Evolutionary conservation across 2,113 vertebrate species (phyloP), one percentile per base, ranked within the genome.

Genomic region (Brienomyrus brachyistius): DNA sequence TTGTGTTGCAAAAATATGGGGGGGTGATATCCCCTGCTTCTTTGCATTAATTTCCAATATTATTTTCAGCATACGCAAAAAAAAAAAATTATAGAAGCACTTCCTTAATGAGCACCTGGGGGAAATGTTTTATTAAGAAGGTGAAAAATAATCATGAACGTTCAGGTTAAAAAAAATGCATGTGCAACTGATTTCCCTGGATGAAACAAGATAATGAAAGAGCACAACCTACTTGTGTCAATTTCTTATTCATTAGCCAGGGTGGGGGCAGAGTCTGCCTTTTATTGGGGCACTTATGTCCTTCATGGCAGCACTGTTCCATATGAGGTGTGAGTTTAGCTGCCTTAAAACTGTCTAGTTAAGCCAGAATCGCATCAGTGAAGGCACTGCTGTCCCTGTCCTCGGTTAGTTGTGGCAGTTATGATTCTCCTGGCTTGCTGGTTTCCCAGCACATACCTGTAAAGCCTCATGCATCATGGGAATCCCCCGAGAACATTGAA

Each of bases 121-220:
- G 40, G 87, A 91, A 43, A 85, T 66, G 23, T 51, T 84, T 92
- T 88, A 90, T 92, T 91, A 90, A 87, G 74, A 62, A 13, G 35
- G 2, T 89, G 80, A 77, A 47, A 59, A 86, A 86, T 50, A 51
- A 86, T 50, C 82, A 51, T 47, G 31, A 47, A 52, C 23, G 15
- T 47, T 66, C 89, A 87, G 74, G 74, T 5, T 35, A 19, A 89
- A 92, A 90, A 90, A 91, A 92, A 91, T 87, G 13, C 35, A 19
- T 15, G 7, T 13, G n/a, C 74, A 43, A 80, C 13, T 80, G 35
- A 90, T 74, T 92, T 90, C 91, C 88, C 87, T 21, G 88, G 90
- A 86, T 91, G 92, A 90, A 92, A 92, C 91, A 70, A 89, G 92
- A 93, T 94, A 92, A 92, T 91, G 91, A 88, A 87, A 86, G 90